These are phyloP conservation scores for Steatornis caripensis DNA, from an alignment of 2,113 vertebrate species.

Conservation along the genomic window DNA sequence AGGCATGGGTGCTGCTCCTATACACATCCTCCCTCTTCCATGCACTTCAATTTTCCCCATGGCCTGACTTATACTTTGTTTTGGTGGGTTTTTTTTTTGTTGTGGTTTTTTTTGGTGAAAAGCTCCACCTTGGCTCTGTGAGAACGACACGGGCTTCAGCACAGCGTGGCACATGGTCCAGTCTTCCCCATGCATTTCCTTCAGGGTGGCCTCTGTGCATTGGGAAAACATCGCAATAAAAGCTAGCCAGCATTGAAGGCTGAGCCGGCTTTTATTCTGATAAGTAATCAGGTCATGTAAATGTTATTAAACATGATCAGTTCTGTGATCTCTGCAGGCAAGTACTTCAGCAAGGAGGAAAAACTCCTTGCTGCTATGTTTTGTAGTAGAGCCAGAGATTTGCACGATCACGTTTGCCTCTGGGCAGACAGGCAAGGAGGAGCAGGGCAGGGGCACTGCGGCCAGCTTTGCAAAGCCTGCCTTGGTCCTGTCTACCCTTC, in stretches of 20 bases:
- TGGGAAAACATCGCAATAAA: neutral
- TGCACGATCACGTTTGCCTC: accelerated
- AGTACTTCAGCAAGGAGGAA: neutral
- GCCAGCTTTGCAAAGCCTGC: neutral
- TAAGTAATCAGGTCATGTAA: neutral
- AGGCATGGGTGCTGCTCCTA: neutral
- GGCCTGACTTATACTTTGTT: neutral
- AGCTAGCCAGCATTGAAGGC: neutral
- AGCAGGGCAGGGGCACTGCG: neutral
- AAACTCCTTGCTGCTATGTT: neutral
- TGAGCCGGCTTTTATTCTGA: neutral
- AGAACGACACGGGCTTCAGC: neutral
- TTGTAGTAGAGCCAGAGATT: neutral
- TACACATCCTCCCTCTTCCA: neutral
- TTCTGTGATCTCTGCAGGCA: neutral
- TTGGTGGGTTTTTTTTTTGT: neutral
- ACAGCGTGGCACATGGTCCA: neutral
- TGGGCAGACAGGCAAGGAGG: neutral
- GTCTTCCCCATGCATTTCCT: neutral
- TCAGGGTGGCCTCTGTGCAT: neutral
- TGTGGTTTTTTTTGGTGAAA: neutral
- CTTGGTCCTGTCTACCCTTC: neutral
- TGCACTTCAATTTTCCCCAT: neutral
- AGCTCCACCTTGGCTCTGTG: neutral
- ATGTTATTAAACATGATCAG: neutral